phyloP scores from a whole-genome alignment of 2,113 vertebrate species.

The Thymallus thymallus region DNA sequence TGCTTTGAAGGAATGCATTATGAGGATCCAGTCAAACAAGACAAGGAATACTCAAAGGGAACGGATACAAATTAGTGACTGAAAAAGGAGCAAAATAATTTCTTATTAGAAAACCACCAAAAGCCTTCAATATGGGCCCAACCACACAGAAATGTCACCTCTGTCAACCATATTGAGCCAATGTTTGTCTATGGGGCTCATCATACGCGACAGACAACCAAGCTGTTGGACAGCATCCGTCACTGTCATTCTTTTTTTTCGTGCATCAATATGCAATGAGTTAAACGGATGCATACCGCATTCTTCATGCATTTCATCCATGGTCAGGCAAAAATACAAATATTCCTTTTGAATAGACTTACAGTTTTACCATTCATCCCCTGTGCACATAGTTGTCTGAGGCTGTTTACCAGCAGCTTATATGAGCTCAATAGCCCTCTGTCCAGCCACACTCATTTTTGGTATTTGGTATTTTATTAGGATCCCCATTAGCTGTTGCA shows the following conservation, averaged over 20 bases:
- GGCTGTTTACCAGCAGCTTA: conserved; percentile 13
- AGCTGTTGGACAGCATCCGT: too few species aligned
- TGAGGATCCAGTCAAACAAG: conserved; percentile 45
- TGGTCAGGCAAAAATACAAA: not conserved
- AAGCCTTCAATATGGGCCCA: conserved; percentile 4
- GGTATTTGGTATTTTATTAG: too few species aligned
- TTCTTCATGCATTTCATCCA: too few species aligned
- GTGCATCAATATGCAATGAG: too few species aligned
- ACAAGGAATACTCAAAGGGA: conserved; percentile 24
- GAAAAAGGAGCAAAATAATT: conserved; percentile 30
- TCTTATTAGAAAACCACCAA: conserved; percentile 12
- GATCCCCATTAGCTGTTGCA: too few species aligned
- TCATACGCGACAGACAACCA: too few species aligned
- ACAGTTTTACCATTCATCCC: not conserved
- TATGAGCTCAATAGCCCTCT: conserved; percentile 8
- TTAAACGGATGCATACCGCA: too few species aligned
- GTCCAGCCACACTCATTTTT: conserved; percentile 3
- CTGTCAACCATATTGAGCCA: too few species aligned
- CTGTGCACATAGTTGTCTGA: conserved; percentile 14
- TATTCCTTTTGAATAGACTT: not conserved
- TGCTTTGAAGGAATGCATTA: conserved; percentile 9
- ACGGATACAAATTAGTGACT: conserved; percentile 25
- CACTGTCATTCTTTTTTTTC: too few species aligned
- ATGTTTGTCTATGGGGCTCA: too few species aligned
- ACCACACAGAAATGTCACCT: too few species aligned